These are phyloP conservation scores for Noctua janthe DNA, from an alignment of 2,888 invertebrate genomes.

Conservation along the genomic window DNA sequence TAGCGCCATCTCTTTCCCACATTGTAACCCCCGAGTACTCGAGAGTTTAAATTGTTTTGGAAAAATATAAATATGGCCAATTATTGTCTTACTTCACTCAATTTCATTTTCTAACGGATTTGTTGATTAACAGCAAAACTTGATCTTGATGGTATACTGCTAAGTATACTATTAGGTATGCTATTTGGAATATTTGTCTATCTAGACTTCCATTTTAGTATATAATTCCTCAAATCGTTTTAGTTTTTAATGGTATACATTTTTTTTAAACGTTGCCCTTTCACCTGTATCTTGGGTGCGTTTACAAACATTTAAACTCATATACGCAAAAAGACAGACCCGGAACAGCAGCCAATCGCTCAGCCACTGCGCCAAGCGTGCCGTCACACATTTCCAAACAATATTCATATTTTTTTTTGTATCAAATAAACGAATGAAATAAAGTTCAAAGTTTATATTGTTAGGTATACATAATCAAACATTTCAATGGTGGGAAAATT, in stretches of 20 bases:
- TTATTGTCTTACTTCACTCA: neutral
- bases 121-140: too few relatives aligned
- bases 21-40: too few relatives aligned
- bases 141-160: neutral
- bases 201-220: too few relatives aligned
- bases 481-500: slow-evolving; percentile 30
- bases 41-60: neutral
- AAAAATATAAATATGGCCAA: neutral
- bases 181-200: too few relatives aligned
- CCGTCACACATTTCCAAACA: neutral
- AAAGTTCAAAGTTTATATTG: neutral
- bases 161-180: neutral
- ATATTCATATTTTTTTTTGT: neutral
- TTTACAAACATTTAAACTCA: too few relatives aligned
- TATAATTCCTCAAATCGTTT: neutral
- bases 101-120: neutral
- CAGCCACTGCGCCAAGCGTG: too few relatives aligned
- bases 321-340: too few relatives aligned
- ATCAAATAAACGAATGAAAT: neutral
- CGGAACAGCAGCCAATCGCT: too few relatives aligned
- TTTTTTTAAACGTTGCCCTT: too few relatives aligned
- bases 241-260: neutral
- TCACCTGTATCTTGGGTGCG: too few relatives aligned
- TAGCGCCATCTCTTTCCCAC: too few relatives aligned
- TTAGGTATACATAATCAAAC: slow-evolving; percentile 9